Evolutionary conservation across 2,888 invertebrate species (phyloP).

Genomic region (Hymenopus coronatus): DNA sequence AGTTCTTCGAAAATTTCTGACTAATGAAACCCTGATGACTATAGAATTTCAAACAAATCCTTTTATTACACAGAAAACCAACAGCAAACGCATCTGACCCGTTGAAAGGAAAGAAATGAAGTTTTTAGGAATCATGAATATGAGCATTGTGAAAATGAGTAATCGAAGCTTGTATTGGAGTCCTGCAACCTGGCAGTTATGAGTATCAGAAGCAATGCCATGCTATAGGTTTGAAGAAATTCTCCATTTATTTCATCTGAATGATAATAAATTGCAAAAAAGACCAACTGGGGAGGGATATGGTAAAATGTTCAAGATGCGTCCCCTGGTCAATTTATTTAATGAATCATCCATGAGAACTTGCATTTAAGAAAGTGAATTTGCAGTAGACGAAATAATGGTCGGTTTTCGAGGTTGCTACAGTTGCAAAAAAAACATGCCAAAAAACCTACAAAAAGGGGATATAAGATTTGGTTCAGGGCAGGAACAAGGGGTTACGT

Average conservation of each 20-base stretch:
- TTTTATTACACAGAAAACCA: too few relatives aligned
- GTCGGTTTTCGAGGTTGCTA: not conserved
- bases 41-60: too few relatives aligned
- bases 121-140: too few relatives aligned
- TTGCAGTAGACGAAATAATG: not conserved
- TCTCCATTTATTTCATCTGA: too few relatives aligned
- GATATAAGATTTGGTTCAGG: not conserved
- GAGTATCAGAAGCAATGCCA: not conserved
- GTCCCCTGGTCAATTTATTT: not conserved
- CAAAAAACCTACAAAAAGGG: not conserved
- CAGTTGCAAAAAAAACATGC: not conserved
- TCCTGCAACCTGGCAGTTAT: too few relatives aligned
- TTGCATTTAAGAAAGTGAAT: not conserved
- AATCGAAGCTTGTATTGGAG: too few relatives aligned
- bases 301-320: not conserved
- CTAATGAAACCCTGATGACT: too few relatives aligned
- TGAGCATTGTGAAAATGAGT: too few relatives aligned
- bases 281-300: not conserved
- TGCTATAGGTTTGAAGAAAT: not conserved
- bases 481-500: not conserved
- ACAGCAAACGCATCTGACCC: too few relatives aligned
- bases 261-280: too few relatives aligned
- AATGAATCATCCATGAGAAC: not conserved
- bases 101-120: too few relatives aligned
- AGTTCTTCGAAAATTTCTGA: too few relatives aligned